These are phyloP conservation scores for Hyperoplus lanceolatus DNA, from an alignment of 2,797 vertebrate genomes.

Conservation along the genomic window DNA sequence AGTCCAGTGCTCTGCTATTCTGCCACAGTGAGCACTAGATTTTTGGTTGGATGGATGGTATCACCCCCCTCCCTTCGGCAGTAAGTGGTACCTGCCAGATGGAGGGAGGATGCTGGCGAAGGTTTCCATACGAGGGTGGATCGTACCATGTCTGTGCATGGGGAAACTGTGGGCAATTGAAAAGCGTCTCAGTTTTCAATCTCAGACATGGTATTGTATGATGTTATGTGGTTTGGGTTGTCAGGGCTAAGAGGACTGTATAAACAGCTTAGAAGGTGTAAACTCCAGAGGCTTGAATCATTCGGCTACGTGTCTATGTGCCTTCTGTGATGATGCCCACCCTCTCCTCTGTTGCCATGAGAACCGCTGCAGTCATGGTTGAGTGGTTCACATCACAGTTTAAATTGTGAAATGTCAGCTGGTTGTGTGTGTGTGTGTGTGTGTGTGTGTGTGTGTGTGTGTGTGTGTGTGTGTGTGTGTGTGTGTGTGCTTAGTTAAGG, in stretches of 20 bases:
- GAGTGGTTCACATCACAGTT: constrained; percentile 55
- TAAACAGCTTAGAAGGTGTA: constrained; percentile 12
- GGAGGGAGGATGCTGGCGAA: constrained; percentile 61
- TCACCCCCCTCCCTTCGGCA: constrained; percentile 67
- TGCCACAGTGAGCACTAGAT: constrained; percentile 82
- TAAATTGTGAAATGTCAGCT: background rate
- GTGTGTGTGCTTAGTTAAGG: no score
- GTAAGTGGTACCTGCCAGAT: constrained; percentile 83
- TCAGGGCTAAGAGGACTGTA: background rate
- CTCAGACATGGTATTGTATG: constrained; percentile 18
- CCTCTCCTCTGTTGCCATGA: constrained; percentile 87
- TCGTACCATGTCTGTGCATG: constrained; percentile 70
- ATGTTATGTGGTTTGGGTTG: constrained; percentile 21
- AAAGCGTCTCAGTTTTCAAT: constrained; percentile 41
- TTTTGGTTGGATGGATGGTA: constrained; percentile 73
- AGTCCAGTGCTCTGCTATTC: constrained; percentile 86
- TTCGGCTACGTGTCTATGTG: constrained; percentile 13
- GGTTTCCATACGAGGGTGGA: constrained; percentile 70
- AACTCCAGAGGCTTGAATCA: constrained; percentile 22
- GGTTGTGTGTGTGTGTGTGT: background rate
- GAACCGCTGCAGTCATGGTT: constrained; percentile 85
- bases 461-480: no score
- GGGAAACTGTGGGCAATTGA: constrained; percentile 39
- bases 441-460: no score
- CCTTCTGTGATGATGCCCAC: constrained; percentile 64